A percentile compares a stretch with the other conserved stretches of the same genome.
Conservation (phyloP, 37 sponge, comb jelly and placozoan species). For the Tethya wilhelma region DNA sequence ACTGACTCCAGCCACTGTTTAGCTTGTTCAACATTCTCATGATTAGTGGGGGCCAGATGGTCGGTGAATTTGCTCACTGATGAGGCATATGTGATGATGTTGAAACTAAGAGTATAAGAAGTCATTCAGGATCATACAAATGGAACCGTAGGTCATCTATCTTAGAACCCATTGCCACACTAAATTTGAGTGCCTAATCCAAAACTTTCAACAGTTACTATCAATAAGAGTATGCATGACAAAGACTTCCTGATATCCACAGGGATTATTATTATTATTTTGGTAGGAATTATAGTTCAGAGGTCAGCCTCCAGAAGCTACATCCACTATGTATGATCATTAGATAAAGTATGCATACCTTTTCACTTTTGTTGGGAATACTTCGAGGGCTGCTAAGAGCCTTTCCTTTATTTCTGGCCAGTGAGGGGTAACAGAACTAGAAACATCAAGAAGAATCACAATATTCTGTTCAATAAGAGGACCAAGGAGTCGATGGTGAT, state of each 20-base stretch:
- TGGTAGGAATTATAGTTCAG: no score
- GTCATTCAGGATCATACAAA: neutral
- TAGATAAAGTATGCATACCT: neutral
- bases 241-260: no score
- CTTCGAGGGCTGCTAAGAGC: neutral
- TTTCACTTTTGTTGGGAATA: constrained; percentile 7
- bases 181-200: neutral
- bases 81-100: constrained; percentile 33
- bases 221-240: no score
- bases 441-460: constrained; percentile 44
- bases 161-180: neutral
- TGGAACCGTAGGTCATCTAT: neutral
- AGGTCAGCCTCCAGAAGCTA: no score
- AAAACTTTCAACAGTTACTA: neutral
- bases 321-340: neutral
- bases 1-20: constrained; percentile 17
- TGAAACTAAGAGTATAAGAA: constrained; percentile 32
- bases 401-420: constrained; percentile 13
- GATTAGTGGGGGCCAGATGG: neutral
- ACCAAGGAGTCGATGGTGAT: constrained; percentile 25
- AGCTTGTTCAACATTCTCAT: neutral
- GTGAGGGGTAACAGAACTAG: constrained; percentile 34
- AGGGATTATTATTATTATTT: no score
- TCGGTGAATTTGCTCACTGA: constrained; percentile 16
- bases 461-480: constrained; percentile 18